phyloP scores from a whole-genome alignment of 2,113 vertebrate species.

The Anseranas semipalmata region DNA sequence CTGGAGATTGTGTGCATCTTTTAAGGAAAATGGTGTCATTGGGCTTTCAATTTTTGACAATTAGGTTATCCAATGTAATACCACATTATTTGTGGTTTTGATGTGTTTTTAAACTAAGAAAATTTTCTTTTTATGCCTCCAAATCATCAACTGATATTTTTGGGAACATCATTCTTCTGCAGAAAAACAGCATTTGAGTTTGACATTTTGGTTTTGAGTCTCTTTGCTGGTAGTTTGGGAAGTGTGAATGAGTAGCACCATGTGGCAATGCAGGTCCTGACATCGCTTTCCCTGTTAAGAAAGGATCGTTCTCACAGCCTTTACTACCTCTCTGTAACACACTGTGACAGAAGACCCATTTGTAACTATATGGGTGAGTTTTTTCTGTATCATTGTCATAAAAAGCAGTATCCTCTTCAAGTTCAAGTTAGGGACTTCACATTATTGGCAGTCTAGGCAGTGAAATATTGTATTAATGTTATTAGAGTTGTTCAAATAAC shows the following conservation, averaged over 20 bases:
- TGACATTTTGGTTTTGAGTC: neutral
- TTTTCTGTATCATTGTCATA: neutral
- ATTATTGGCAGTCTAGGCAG: neutral
- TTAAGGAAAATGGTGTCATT: neutral
- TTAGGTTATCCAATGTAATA: neutral
- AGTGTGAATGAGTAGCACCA: neutral
- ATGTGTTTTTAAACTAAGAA: neutral
- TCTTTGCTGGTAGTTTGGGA: neutral
- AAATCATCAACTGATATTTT: neutral
- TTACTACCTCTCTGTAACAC: constrained; percentile 21
- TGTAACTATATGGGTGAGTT: constrained; percentile 31
- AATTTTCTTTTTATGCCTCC: neutral
- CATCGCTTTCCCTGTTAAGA: neutral
- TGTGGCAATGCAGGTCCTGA: neutral
- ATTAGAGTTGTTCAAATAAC: constrained; percentile 1
- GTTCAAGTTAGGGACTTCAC: neutral
- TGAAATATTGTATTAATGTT: neutral
- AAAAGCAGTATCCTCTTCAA: neutral
- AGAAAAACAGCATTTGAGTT: neutral
- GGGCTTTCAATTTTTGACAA: neutral
- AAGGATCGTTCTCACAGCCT: constrained; percentile 16
- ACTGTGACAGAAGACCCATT: constrained; percentile 65
- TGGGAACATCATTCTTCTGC: neutral
- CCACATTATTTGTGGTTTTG: neutral
- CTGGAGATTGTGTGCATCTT: neutral